Base-by-base conservation (phyloP, 2,888 invertebrate genomes). In the Harmothoe impar region DNA sequence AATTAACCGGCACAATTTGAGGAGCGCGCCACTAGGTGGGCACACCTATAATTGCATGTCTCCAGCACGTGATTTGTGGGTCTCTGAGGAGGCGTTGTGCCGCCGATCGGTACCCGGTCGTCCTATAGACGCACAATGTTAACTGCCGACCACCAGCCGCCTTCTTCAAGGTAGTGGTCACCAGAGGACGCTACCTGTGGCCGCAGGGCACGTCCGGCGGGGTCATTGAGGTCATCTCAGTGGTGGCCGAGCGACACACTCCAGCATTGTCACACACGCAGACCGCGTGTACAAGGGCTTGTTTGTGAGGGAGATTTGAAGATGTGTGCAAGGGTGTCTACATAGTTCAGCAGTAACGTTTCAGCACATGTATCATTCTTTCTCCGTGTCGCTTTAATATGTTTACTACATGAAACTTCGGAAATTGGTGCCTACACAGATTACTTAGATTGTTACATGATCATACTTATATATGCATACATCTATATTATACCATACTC, bases 11-110 rank as follows among this genome's bases (percentile, higher is more conserved):
- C 62, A 62, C 72, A 72, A 72, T 72, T 72, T 72, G 72, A 25
- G 29, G 25, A 72, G 31, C 25, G 72, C 72, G 72, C 72, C 25
- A 25, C 29, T 15, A 15, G 72, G 29, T 29, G 5, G 29, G 1
- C 29, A 72, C 72, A 72, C 72, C 72, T 72, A 72, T 72, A 72
- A 72, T 72, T 72, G 72, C 29, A 72, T 25, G 72, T 72, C 72
- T 7, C 72, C 29, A 72, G 5, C 20, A 25, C 31, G 15, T 72
- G 72, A 72, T 72, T 72, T 72, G 72, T 72, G 72, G 29, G 72
- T 3, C 72, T 25, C 72, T 25, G 3, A 25, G 31, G 72, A 72
- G 25, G 31, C 72, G 72, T 72, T 72, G 10, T 72, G 62, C 29
- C 25, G 29, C 7, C 29, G 72, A 72, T 29, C 72, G 29, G 3